phyloP scores from a whole-genome alignment of 2,113 vertebrate genomes.

The Regulus satrapa region DNA sequence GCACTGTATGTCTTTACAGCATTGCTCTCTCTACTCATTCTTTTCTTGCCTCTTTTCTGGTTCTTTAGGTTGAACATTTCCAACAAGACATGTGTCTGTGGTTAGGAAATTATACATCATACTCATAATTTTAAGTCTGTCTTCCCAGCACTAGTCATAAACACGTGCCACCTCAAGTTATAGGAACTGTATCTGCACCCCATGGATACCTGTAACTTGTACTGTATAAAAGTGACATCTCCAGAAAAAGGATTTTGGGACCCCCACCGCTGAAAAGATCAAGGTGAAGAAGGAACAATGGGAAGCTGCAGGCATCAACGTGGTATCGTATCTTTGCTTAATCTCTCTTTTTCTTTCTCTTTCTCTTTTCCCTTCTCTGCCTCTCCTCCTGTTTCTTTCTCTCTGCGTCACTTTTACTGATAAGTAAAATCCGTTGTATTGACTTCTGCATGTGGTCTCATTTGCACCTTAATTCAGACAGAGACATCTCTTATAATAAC shows the following conservation, averaged over 20 bases:
- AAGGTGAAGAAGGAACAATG: background rate
- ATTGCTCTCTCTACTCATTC: background rate
- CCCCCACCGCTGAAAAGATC: background rate
- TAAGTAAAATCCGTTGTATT: background rate
- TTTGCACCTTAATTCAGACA: background rate
- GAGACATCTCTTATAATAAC: background rate
- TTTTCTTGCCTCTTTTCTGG: background rate
- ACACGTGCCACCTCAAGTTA: background rate
- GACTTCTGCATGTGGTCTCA: background rate
- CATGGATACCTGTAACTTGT: background rate
- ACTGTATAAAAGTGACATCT: background rate
- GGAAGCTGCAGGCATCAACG: rapidly evolving
- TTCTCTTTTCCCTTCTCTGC: background rate
- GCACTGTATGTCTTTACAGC: background rate
- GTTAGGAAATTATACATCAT: background rate
- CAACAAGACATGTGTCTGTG: background rate
- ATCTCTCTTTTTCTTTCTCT: background rate
- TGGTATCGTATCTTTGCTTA: background rate
- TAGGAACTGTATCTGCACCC: rapidly evolving
- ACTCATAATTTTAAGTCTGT: background rate
- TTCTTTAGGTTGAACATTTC: background rate
- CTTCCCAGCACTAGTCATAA: background rate
- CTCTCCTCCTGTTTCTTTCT: background rate
- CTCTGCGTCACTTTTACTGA: background rate
- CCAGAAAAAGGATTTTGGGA: background rate